These are phyloP conservation scores for Bubo blakistoni DNA, from an alignment of 2,113 vertebrate genomes.

Conservation along the genomic window DNA sequence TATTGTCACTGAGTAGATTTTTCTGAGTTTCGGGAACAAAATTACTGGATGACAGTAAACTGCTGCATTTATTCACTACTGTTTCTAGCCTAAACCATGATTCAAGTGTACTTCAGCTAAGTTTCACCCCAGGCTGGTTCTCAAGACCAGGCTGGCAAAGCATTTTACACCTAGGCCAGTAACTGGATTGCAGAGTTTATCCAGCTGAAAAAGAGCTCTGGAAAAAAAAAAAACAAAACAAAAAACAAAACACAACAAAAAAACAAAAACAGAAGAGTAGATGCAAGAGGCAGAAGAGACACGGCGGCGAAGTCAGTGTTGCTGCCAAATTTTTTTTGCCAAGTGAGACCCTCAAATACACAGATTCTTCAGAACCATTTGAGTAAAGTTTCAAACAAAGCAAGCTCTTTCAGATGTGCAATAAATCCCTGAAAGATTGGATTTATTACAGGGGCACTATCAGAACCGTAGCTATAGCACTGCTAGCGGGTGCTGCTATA, in stretches of 20 bases:
- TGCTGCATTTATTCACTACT: neutral
- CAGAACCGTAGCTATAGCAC: neutral
- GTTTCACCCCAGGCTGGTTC: neutral
- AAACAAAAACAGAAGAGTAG: neutral
- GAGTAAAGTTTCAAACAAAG: neutral
- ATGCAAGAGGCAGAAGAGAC: neutral
- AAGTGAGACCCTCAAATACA: neutral
- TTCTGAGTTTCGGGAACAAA: neutral
- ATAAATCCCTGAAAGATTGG: neutral
- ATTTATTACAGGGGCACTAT: conserved; percentile 13
- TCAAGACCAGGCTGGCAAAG: neutral
- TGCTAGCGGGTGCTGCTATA: neutral
- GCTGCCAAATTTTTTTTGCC: neutral
- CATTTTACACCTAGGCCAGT: neutral
- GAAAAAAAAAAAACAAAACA: no score
- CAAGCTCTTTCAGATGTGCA: neutral
- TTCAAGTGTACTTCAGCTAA: neutral
- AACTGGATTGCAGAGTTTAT: neutral
- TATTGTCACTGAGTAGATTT: neutral
- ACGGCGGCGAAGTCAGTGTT: neutral
- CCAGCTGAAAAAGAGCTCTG: neutral
- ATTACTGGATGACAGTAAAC: neutral
- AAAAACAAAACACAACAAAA: no score
- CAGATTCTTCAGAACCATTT: neutral
- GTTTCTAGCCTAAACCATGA: neutral